Conservation (phyloP, 2,888 invertebrate species). For the Ischnura elegans region DNA sequence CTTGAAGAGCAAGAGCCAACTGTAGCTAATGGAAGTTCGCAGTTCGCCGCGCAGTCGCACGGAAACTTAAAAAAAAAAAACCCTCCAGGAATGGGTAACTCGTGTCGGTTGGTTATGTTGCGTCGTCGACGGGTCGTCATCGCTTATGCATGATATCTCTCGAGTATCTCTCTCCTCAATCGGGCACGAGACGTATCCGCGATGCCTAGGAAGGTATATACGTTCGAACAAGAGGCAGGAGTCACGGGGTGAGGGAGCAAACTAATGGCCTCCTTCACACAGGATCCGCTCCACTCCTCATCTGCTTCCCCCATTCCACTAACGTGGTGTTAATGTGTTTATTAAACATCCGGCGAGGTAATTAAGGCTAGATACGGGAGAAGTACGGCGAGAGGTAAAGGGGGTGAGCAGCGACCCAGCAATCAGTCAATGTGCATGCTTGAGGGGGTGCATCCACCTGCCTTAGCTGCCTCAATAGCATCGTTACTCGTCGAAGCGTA, state of each 20-base stretch:
- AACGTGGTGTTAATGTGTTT: neutral
- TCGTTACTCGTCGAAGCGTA: neutral
- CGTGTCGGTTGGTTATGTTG: too few species aligned
- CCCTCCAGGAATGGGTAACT: neutral
- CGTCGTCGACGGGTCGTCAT: neutral
- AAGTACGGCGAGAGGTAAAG: too few species aligned
- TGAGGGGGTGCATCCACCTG: neutral
- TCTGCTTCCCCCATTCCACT: neutral
- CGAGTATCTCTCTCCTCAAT: neutral
- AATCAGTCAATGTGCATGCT: neutral
- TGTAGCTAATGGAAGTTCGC: neutral
- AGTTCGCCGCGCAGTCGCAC: neutral
- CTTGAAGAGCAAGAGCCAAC: neutral
- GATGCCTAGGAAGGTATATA: too few species aligned
- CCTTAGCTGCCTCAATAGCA: conserved; percentile 1
- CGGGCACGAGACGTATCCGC: neutral
- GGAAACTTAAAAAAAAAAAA: neutral
- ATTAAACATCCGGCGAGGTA: conserved; percentile 17
- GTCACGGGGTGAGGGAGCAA: too few species aligned
- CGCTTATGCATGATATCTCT: neutral
- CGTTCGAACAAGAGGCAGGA: neutral
- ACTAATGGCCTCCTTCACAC: neutral
- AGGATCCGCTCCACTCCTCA: neutral
- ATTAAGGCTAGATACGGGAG: neutral
- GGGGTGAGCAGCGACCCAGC: neutral